These are phyloP conservation scores for Nycticebus coucang DNA, from an alignment of 2,113 vertebrate species.

Conservation along the genomic window DNA sequence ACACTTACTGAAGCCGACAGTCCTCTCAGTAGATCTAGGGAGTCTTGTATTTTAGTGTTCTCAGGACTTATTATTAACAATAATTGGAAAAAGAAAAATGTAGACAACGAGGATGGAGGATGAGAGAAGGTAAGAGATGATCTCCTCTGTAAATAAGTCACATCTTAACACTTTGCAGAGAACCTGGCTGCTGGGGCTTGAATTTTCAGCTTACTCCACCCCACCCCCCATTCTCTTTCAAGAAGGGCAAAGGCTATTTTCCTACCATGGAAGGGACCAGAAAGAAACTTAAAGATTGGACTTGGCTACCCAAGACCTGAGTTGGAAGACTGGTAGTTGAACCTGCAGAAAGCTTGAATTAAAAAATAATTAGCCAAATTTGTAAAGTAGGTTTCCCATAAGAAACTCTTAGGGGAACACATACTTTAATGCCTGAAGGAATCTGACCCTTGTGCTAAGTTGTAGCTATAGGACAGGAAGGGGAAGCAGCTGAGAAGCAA, in stretches of 20 bases:
- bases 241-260: background rate
- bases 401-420: background rate
- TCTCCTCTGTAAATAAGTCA: background rate
- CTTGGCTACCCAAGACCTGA: background rate
- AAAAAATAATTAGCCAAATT: constrained; percentile 20
- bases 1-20: background rate
- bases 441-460: background rate
- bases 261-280: background rate
- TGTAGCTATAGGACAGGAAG: background rate
- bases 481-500: background rate
- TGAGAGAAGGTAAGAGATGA: background rate
- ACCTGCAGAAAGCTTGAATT: background rate
- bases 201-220: background rate
- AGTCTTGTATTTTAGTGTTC: background rate
- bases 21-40: background rate
- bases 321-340: background rate
- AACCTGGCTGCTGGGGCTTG: background rate
- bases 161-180: background rate
- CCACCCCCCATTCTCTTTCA: background rate
- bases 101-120: background rate
- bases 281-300: background rate
- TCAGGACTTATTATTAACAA: background rate
- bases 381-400: background rate
- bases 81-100: background rate
- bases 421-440: background rate